These are phyloP conservation scores for Rousettus leschenaultii DNA, from an alignment of 2,113 vertebrate genomes.

Conservation along the genomic window DNA sequence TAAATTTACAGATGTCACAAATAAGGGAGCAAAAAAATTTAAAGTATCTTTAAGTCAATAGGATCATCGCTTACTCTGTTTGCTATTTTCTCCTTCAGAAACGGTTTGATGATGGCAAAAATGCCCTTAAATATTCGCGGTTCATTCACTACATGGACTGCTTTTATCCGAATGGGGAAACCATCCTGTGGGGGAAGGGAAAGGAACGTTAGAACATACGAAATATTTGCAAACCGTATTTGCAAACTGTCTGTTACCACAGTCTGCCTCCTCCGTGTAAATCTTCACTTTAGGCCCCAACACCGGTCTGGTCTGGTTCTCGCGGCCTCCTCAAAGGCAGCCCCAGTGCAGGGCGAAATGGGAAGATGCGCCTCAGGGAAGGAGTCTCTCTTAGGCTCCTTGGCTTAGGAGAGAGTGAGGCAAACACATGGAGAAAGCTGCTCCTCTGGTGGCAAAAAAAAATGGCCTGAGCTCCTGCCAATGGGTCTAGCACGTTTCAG, in stretches of 20 bases:
- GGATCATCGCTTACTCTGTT: conserved; percentile 90
- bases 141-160: conserved; percentile 97
- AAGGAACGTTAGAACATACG: conserved; percentile 39
- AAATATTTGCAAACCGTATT: background rate
- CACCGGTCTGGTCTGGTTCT: background rate
- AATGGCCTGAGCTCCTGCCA: background rate
- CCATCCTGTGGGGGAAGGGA: conserved; percentile 87
- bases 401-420: background rate
- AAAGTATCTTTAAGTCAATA: background rate
- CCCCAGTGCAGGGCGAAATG: background rate
- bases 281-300: background rate
- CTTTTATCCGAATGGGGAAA: conserved; percentile 99
- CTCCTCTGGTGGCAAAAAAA: background rate
- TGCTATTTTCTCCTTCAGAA: conserved; percentile 99
- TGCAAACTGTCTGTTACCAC: background rate
- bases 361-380: background rate
- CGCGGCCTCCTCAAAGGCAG: background rate
- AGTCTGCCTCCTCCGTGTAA: background rate
- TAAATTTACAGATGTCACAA: background rate
- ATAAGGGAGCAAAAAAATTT: background rate
- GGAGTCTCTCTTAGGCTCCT: background rate
- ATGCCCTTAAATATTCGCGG: conserved; percentile 99
- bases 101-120: conserved; percentile 98
- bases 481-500: background rate
- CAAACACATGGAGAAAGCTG: background rate